Conservation (phyloP, 2,113 vertebrate genomes). For the Todiramphus saurophagus region DNA sequence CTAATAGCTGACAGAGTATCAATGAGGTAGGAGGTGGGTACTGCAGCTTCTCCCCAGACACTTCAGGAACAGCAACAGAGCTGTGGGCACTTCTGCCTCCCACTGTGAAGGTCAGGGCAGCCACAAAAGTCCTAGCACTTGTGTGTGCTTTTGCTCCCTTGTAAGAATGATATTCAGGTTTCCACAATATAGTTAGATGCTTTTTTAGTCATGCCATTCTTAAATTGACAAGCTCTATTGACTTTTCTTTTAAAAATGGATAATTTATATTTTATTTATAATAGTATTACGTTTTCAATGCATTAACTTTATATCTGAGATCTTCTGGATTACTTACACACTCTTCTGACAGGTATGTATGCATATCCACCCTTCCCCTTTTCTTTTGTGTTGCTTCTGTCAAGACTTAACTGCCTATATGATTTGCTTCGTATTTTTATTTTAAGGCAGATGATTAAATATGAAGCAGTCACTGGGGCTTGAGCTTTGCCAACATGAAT, state of each 20-base stretch:
- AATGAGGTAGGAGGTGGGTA: not conserved
- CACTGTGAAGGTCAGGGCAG: not conserved
- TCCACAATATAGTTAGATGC: not conserved
- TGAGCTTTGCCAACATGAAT: slow-evolving; percentile 5
- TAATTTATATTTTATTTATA: not conserved
- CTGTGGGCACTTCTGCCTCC: not conserved
- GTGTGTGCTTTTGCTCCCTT: not conserved
- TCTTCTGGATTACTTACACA: not conserved
- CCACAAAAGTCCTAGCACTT: not conserved
- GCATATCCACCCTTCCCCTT: not conserved
- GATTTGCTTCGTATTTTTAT: slow-evolving; percentile 3
- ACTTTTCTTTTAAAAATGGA: not conserved
- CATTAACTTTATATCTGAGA: not conserved
- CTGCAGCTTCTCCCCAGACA: not conserved
- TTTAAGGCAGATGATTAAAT: not conserved
- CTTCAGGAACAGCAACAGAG: rapidly evolving
- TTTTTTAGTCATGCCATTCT: not conserved
- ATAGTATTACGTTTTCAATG: not conserved
- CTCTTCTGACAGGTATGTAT: not conserved
- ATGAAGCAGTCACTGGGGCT: not conserved
- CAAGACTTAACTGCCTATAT: not conserved
- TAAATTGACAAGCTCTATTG: not conserved
- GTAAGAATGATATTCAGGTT: not conserved
- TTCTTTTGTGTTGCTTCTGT: slow-evolving; percentile 10
- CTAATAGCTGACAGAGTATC: not conserved